Conservation (phyloP, 2,797 vertebrate genomes). For the Argentina silus region DNA sequence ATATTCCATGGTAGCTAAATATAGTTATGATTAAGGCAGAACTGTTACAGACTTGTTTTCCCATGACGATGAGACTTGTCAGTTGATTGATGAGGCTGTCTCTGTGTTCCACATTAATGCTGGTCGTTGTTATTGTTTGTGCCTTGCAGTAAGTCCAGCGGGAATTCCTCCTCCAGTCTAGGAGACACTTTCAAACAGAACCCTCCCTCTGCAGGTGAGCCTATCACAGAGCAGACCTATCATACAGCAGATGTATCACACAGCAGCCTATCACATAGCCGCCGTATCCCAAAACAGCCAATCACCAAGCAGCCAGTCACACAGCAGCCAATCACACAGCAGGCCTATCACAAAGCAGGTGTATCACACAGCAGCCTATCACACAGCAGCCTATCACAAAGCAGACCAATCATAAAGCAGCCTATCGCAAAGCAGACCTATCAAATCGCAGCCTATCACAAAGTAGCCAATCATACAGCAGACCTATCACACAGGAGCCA, state of each 20-base stretch:
- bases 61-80: neutral
- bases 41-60: neutral
- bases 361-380: too few relatives aligned
- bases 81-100: conserved; percentile 19
- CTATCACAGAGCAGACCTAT: neutral
- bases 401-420: too few relatives aligned
- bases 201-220: conserved; percentile 88
- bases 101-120: conserved; percentile 22
- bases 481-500: too few relatives aligned
- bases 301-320: too few relatives aligned
- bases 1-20: neutral
- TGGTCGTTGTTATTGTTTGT: conserved; percentile 20
- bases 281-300: too few relatives aligned
- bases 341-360: too few relatives aligned
- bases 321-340: too few relatives aligned
- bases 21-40: neutral
- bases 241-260: neutral
- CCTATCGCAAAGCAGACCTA: too few relatives aligned
- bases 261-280: neutral
- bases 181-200: conserved; percentile 96
- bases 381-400: too few relatives aligned
- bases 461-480: too few relatives aligned
- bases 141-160: conserved; percentile 88
- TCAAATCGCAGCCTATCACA: too few relatives aligned
- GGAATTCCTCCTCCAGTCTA: conserved; percentile 97